These are phyloP conservation scores for Microplitis demolitor DNA, from an alignment of 1,140 invertebrate species.

Conservation along the genomic window DNA sequence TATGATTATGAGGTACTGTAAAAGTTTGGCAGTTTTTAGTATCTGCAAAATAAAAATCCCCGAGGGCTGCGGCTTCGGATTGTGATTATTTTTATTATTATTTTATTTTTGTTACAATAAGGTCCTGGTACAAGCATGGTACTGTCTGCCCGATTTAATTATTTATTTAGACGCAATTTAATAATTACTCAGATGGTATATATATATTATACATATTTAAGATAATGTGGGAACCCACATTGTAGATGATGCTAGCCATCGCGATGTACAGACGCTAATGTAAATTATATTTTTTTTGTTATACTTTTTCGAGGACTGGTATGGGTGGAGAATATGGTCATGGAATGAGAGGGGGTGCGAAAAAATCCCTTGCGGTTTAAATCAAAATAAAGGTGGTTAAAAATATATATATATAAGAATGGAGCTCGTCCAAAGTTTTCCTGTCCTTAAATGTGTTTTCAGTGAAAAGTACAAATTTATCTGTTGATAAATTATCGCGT, in stretches of 20 bases:
- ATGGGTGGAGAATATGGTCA: too few relatives aligned
- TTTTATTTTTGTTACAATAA: constrained; percentile 5
- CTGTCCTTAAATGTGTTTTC: too few relatives aligned
- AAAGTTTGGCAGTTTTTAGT: constrained; percentile 21
- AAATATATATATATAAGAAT: too few relatives aligned
- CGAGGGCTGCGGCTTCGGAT: constrained; percentile 18
- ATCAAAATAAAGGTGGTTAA: too few relatives aligned
- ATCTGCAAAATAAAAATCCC: neutral
- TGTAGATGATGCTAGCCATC: neutral
- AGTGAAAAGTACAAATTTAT: too few relatives aligned
- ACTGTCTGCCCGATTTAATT: constrained; percentile 14
- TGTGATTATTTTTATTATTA: constrained; percentile 5
- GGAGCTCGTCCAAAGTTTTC: too few relatives aligned
- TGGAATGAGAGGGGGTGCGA: too few relatives aligned
- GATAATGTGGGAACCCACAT: neutral
- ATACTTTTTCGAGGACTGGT: too few relatives aligned
- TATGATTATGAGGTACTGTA: constrained; percentile 14
- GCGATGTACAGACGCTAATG: neutral
- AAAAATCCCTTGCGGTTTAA: too few relatives aligned
- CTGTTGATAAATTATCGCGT: too few relatives aligned
- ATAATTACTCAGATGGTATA: constrained; percentile 11
- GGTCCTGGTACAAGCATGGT: constrained; percentile 15
- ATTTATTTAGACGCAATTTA: neutral
- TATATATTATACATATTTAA: neutral
- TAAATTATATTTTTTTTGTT: neutral